Evolutionary conservation across 1,140 invertebrate genomes (phyloP).

Genomic region (Apis dorsata): DNA sequence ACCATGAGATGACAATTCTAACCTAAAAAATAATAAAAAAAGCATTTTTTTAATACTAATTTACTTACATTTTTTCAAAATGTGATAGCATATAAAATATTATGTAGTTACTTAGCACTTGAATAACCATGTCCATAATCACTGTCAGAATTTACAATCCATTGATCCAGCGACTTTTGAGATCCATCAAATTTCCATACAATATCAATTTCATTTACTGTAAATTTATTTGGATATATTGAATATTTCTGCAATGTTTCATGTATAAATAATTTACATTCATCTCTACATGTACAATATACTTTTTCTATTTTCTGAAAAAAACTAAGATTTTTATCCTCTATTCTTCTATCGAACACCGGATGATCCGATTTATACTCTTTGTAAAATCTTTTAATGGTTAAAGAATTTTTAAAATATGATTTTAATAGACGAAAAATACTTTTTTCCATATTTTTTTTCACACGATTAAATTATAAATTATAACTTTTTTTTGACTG

Average conservation of each 20-base stretch:
- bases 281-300: conserved; percentile 83
- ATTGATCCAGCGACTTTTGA: conserved; percentile 84
- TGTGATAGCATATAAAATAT: conserved; percentile 15
- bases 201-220: conserved; percentile 84
- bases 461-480: not conserved
- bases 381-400: conserved; percentile 21
- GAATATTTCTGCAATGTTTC: conserved; percentile 85
- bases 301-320: conserved; percentile 82
- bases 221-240: conserved; percentile 83
- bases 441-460: not conserved
- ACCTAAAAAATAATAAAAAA: conserved; percentile 61
- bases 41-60: not conserved
- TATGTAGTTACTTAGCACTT: conserved; percentile 78
- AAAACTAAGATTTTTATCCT: conserved; percentile 22
- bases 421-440: not conserved
- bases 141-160: conserved; percentile 87
- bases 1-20: conserved; percentile 84
- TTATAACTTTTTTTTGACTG: not conserved
- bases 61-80: not conserved
- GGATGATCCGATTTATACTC: conserved; percentile 12
- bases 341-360: not conserved
- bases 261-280: conserved; percentile 84
- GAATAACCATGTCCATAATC: conserved; percentile 92
- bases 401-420: not conserved
- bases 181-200: conserved; percentile 85